Base-by-base conservation (phyloP, 2,797 vertebrate genomes). In the Ptychadena robeensis region DNA sequence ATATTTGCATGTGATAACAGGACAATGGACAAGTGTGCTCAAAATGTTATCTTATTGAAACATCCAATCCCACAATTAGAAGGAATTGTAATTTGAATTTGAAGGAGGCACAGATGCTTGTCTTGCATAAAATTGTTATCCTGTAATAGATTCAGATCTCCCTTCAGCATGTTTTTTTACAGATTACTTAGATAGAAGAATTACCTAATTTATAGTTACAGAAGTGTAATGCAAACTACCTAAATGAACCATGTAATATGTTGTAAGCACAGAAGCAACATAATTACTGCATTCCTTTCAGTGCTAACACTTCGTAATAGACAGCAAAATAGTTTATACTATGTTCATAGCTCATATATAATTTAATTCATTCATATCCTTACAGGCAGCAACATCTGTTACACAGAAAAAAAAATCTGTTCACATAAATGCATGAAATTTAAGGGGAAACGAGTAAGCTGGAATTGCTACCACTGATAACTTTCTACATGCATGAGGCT, bases 401-500 rank as follows among this genome's bases (percentile, higher is more conserved):
- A 32, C 65, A 44, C 30, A 34, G 48, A 44, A 53, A 53, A 44
- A 44, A 76, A 71, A 61, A 76, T 30, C 70, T 70, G 44, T 77
- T 82, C 37, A 77, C 48, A 61, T 37, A 15, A 76, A 69, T 75
- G 73, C 72, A 44, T 68, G 66, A 63, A 61, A 63, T 82, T 68
- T 61, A 68, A 30, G 22, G 14, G 38, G 77, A 63, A 63, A 38
- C 53, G 65, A 27, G 40, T 35, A 59, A 59, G n/a, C 61, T 28
- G 67, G 34, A 48, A 82, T 82, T 76, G 35, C 48, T 75, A 22
- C 48, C 68, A 69, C 64, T 82, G 80, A 82, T 82, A 82, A 82
- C 27, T 76, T 69, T 82, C 70, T 77, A 82, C 81, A 76, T 82
- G 73, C 81, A 82, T 82, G 59, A 82, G 37, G 73, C 65, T 64